Evolutionary conservation across 2,888 invertebrate genomes (phyloP).

Genomic region (Masnerella sp.): DNA sequence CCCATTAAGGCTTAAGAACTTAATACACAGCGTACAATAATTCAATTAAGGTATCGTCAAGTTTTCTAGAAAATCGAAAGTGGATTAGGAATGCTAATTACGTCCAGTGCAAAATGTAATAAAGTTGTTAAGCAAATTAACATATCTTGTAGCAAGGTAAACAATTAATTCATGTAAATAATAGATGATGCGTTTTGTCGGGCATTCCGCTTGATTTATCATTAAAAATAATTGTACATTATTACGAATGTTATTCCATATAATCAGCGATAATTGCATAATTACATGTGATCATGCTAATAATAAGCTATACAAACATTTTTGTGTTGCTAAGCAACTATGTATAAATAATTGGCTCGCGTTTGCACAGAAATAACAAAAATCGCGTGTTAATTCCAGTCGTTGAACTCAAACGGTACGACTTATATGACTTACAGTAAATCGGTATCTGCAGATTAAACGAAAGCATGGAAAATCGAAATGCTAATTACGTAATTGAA

Average conservation of each 20-base stretch:
- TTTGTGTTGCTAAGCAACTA: slow-evolving; percentile 10
- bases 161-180: slow-evolving; percentile 28
- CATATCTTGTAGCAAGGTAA: slow-evolving; percentile 4
- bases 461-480: neutral
- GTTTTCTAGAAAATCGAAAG: too few species aligned
- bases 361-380: slow-evolving; percentile 11
- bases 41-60: too few species aligned
- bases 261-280: slow-evolving; percentile 40
- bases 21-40: too few species aligned
- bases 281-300: slow-evolving; percentile 26
- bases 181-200: slow-evolving; percentile 5
- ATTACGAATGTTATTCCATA: slow-evolving; percentile 43
- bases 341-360: slow-evolving; percentile 20
- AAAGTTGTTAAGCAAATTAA: neutral
- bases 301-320: neutral
- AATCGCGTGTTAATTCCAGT: slow-evolving; percentile 13
- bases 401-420: slow-evolving; percentile 11
- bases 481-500: neutral
- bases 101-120: neutral
- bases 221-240: slow-evolving; percentile 45
- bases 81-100: too few species aligned
- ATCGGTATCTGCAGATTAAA: too few species aligned
- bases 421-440: too few species aligned
- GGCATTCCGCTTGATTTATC: slow-evolving; percentile 19
- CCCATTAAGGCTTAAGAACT: too few species aligned